Conservation (phyloP, 2,888 invertebrate species). For the Temnothorax ravouxi region DNA sequence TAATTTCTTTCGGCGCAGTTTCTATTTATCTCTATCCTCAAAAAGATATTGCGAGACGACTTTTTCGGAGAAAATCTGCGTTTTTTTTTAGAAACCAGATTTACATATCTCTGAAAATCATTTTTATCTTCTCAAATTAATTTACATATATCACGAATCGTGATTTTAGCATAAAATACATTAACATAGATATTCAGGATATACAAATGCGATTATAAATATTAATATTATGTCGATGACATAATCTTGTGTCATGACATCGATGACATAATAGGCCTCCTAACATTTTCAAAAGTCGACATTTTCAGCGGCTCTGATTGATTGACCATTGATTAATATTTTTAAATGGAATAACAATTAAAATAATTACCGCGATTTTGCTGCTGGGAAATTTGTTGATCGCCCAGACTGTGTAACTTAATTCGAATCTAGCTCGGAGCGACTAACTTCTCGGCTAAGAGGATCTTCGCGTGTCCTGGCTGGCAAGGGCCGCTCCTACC, state of each 20-base stretch:
- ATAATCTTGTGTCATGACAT: background rate
- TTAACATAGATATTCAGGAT: background rate
- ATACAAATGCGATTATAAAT: background rate
- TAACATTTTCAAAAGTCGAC: constrained; percentile 10
- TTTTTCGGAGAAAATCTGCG: background rate
- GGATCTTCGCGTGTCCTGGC: constrained; percentile 75
- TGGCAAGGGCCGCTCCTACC: constrained; percentile 79
- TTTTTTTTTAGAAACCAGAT: background rate
- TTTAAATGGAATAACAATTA: background rate
- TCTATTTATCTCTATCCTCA: background rate
- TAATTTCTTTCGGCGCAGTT: background rate
- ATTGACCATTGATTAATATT: background rate
- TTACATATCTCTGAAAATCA: background rate
- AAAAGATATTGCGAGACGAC: background rate
- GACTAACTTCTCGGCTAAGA: constrained; percentile 62
- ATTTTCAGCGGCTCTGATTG: background rate
- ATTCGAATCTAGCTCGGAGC: constrained; percentile 33
- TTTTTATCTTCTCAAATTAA: background rate
- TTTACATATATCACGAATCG: background rate
- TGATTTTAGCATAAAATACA: background rate
- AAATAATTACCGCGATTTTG: background rate
- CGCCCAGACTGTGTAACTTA: background rate
- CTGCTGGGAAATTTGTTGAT: background rate
- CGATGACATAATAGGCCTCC: background rate
- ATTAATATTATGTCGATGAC: background rate